These are phyloP conservation scores for Scelioninae gen. 1 DNA, from an alignment of 2,888 invertebrate species.

Conservation along the genomic window DNA sequence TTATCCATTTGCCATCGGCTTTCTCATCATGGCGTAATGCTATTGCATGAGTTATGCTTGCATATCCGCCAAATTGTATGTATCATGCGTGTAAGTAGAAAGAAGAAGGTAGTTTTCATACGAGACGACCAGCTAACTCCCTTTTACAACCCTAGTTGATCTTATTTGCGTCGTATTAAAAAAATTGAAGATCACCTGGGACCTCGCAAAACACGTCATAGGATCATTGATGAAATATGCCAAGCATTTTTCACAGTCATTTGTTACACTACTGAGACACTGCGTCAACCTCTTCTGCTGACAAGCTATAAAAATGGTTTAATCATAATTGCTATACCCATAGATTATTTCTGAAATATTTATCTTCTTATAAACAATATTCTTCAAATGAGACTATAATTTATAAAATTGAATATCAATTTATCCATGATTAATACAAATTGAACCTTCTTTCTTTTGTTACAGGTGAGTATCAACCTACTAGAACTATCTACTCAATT, in stretches of 20 bases:
- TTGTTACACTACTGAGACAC: conserved; percentile 7
- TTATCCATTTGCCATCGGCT: conserved; percentile 31
- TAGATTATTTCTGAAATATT: neutral
- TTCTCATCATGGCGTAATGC: conserved; percentile 59
- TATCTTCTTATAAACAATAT: too few relatives aligned
- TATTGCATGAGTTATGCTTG: conserved; percentile 63
- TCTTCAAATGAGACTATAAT: neutral
- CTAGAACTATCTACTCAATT: neutral
- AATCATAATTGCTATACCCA: too few relatives aligned
- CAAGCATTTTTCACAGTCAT: conserved; percentile 59
- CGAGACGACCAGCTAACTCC: conserved; percentile 52
- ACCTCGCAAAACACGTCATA: conserved; percentile 48
- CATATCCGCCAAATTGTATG: conserved; percentile 62
- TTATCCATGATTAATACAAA: neutral
- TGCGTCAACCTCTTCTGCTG: conserved; percentile 10
- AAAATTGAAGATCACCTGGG: conserved; percentile 70
- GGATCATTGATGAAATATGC: conserved; percentile 66
- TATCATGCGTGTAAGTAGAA: conserved; percentile 57
- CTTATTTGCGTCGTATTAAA: conserved; percentile 67
- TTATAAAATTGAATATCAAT: too few relatives aligned
- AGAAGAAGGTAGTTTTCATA: conserved; percentile 50
- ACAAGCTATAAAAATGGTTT: conserved; percentile 51
- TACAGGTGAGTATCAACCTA: conserved; percentile 4
- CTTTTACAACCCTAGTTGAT: conserved; percentile 68
- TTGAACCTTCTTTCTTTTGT: neutral